Conservation (phyloP, 2,797 vertebrate genomes). For the Acropternis orthonyx region DNA sequence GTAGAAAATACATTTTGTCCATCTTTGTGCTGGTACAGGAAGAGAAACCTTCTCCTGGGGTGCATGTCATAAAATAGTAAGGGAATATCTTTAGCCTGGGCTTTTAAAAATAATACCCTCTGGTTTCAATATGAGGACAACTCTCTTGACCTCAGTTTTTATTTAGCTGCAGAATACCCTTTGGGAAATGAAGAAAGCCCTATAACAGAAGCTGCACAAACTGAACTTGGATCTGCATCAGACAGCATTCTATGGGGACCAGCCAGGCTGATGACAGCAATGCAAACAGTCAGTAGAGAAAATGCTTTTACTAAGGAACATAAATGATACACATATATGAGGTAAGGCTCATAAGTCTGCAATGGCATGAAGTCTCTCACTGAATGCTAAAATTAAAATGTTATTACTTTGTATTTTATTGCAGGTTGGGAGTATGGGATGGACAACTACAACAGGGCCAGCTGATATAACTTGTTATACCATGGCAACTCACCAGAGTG, state of each 20-base stretch:
- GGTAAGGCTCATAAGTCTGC: neutral
- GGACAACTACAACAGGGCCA: neutral
- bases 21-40: neutral
- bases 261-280: neutral
- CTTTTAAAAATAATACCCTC: constrained; percentile 37
- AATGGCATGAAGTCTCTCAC: neutral
- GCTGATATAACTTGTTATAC: neutral
- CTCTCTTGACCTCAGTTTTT: constrained; percentile 20
- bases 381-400: neutral
- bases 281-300: neutral
- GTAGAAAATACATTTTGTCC: constrained; percentile 20
- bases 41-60: constrained; percentile 18
- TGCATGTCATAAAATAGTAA: neutral
- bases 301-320: neutral
- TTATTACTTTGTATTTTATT: neutral
- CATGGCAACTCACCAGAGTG: neutral
- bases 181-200: neutral
- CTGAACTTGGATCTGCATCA: neutral
- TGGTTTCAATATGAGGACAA: constrained; percentile 32
- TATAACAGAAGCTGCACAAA: neutral
- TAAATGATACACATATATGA: neutral
- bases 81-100: constrained; percentile 15
- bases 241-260: neutral
- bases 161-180: constrained; percentile 46
- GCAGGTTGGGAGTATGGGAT: neutral